Evolutionary conservation across 2,113 vertebrate species (phyloP).

Genomic region (Abramis brama): DNA sequence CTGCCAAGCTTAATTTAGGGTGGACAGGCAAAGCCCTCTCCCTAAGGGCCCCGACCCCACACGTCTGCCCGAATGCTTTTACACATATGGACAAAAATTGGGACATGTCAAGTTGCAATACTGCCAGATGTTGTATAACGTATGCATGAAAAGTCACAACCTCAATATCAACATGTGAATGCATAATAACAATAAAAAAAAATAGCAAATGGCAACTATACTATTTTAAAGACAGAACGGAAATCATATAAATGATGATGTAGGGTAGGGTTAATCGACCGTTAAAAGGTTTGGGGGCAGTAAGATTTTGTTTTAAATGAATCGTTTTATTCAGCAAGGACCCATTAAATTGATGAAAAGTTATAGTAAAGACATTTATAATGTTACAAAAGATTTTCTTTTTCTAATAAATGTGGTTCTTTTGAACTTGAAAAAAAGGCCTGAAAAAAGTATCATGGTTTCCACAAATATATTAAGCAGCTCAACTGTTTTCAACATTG

Average conservation of each 20-base stretch:
- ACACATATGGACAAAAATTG: constrained; percentile 30
- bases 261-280: no score
- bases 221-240: neutral
- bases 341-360: no score
- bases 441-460: neutral
- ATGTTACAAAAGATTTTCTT: no score
- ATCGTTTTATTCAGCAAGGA: no score
- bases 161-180: neutral
- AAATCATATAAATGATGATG: neutral
- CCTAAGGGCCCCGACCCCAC: neutral
- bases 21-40: constrained; percentile 47
- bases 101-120: neutral
- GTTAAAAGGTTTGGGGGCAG: no score
- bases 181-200: neutral
- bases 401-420: neutral
- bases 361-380: no score
- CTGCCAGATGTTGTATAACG: neutral
- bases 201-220: neutral
- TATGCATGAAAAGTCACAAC: neutral
- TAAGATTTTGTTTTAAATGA: no score
- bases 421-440: neutral
- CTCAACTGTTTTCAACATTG: neutral
- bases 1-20: constrained; percentile 47
- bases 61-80: neutral
- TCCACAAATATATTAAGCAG: neutral